Base-by-base conservation (phyloP, 2,113 vertebrate species). In the Fukomys damarensis region DNA sequence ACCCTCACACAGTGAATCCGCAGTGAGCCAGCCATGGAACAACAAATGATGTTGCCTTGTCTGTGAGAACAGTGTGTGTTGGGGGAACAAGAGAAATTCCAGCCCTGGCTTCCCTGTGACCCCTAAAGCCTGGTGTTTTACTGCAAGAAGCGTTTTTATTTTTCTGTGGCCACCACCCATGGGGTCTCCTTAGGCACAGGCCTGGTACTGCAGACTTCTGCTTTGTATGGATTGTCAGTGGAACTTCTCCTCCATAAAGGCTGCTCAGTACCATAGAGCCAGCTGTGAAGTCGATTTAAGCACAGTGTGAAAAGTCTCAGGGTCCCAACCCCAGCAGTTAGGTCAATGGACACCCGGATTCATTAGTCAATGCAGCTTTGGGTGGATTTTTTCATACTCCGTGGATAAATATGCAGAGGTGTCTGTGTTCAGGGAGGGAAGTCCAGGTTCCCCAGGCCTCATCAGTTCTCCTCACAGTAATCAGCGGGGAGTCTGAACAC, bases 221-320 rank as follows among this genome's bases (percentile, higher is more conserved):
- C 59, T 79, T 94, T 72, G 83, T 95, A 92, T 68, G 35, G 83
- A 86, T 58, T 81, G 86, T 83, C 80, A 63, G 32, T 30, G 79
- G 70, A 5, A 43, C 32, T 46, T 76, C 70, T 87, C 66, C 49
- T n/a, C 68, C 70, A 63, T 84, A 92, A 83, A 82, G 41, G 6
- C 41, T 38, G 80, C 76, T 72, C 58, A 52, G 2, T 38, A 43
- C n/a, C 59, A 54, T 28, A 70, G 5, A 68, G 61, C 63, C 85
- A 90, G 54, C 95, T 93, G 84, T 76, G 94, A 84, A 82, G 76
- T 92, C 76, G 61, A 35, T 80, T 92, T 68, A 49, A 68, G 84
- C 56, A 26, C 84, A 72, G 38, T 83, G 16, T n/a, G 87, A 74
- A 92, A 93, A 89, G 56, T 41, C 85, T 52, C 61, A 91, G 83